Evolutionary conservation across 2,113 vertebrate species (phyloP).

Genomic region (Mobula hypostoma): DNA sequence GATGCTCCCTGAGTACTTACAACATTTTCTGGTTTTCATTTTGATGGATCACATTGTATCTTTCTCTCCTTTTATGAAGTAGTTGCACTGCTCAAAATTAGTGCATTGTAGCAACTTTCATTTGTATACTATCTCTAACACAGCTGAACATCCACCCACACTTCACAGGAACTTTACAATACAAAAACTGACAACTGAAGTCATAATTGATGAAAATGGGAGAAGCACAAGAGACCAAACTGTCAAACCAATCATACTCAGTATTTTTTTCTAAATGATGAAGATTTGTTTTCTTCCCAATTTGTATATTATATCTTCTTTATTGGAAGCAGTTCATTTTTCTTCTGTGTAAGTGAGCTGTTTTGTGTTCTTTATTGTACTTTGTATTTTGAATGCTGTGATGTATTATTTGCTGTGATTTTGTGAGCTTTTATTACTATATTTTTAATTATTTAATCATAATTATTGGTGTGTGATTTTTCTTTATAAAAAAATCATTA

Average conservation of each 20-base stretch:
- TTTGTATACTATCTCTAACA: background rate
- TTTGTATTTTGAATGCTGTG: slow-evolving; percentile 21
- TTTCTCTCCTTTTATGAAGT: background rate
- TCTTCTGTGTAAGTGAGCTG: background rate
- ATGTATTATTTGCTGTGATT: slow-evolving; percentile 15
- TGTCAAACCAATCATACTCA: background rate
- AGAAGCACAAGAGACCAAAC: background rate
- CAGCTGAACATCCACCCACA: background rate
- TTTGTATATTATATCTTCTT: background rate
- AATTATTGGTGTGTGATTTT: background rate
- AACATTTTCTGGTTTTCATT: no score
- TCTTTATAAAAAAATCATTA: slow-evolving; percentile 4
- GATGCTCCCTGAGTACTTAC: no score
- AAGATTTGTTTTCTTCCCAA: background rate
- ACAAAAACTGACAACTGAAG: background rate
- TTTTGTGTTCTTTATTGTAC: background rate
- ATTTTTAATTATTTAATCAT: slow-evolving; percentile 21
- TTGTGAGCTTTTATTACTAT: background rate
- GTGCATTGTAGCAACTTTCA: background rate
- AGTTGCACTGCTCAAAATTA: background rate
- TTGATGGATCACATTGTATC: background rate
- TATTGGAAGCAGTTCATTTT: background rate
- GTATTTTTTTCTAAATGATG: background rate
- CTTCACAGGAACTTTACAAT: background rate
- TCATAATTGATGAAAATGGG: background rate